These are phyloP conservation scores for Oxyruncus cristatus DNA, from an alignment of 2,113 vertebrate genomes.

Conservation along the genomic window DNA sequence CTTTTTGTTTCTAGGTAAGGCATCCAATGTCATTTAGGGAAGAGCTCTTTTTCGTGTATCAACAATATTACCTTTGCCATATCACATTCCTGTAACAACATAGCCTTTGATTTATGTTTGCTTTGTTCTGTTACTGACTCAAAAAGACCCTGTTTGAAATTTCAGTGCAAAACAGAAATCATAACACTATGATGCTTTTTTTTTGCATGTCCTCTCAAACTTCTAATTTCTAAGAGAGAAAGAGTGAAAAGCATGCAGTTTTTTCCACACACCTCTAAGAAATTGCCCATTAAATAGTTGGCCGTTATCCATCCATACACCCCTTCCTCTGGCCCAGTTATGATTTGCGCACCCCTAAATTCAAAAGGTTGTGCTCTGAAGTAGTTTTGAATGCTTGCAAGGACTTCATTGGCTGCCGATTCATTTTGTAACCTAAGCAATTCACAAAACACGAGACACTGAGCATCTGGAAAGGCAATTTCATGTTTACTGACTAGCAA, in stretches of 20 bases:
- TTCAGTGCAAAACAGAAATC: neutral
- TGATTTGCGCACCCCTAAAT: conserved; percentile 90
- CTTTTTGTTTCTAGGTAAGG: neutral
- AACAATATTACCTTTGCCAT: neutral
- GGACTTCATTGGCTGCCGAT: conserved; percentile 77
- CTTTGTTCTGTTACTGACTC: neutral
- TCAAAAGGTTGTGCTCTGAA: conserved; percentile 84
- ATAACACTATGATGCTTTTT: neutral
- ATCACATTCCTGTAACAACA: neutral
- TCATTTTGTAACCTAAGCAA: conserved; percentile 80
- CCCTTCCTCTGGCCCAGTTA: conserved; percentile 92
- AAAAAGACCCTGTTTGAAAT: neutral
- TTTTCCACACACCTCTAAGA: conserved; percentile 86
- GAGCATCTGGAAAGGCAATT: conserved; percentile 46
- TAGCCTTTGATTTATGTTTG: neutral
- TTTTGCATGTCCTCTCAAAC: neutral
- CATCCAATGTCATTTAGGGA: neutral
- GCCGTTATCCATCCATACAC: conserved; percentile 96
- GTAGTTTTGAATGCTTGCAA: conserved; percentile 80
- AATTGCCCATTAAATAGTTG: conserved; percentile 96
- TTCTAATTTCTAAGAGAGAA: conserved; percentile 7
- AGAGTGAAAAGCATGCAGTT: conserved; percentile 66
- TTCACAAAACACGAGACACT: conserved; percentile 73
- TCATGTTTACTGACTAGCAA: neutral
- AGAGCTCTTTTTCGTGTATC: neutral